These are phyloP conservation scores for Heteromormyrus szaboi DNA, from an alignment of 2,797 vertebrate genomes.

Conservation along the genomic window DNA sequence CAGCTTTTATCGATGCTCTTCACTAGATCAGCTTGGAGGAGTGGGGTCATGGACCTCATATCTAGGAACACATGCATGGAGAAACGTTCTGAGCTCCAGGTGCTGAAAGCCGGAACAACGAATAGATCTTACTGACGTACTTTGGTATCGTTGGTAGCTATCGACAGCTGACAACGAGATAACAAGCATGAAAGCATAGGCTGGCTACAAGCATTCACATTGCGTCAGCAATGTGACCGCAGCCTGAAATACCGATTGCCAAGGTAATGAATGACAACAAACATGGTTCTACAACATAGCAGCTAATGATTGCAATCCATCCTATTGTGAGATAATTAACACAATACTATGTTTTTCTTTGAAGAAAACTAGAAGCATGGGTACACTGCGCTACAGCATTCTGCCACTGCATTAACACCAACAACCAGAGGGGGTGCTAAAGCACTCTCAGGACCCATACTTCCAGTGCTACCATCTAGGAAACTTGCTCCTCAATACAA, in stretches of 20 bases:
- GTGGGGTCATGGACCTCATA: background rate
- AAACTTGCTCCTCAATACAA: background rate
- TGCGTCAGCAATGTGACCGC: background rate
- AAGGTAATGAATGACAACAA: background rate
- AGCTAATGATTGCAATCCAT: background rate
- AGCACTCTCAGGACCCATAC: background rate
- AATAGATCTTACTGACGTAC: background rate
- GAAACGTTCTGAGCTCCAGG: background rate
- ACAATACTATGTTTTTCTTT: background rate
- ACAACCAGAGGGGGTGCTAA: background rate
- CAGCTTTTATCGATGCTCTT: background rate
- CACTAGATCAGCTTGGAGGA: background rate
- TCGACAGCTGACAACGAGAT: background rate
- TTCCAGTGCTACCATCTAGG: background rate
- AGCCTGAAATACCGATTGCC: background rate
- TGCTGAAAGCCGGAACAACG: background rate
- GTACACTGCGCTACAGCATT: background rate
- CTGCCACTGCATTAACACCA: background rate
- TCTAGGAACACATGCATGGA: background rate
- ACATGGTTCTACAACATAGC: background rate
- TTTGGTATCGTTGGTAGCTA: background rate
- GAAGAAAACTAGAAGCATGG: background rate
- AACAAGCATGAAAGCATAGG: background rate
- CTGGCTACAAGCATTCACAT: background rate
- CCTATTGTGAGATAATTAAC: background rate